Evolutionary conservation across 37 sponge, comb jelly and placozoan species (phyloP), one percentile per base, ranked within the genome.

Genomic region (Lycopodina hypogea): DNA sequence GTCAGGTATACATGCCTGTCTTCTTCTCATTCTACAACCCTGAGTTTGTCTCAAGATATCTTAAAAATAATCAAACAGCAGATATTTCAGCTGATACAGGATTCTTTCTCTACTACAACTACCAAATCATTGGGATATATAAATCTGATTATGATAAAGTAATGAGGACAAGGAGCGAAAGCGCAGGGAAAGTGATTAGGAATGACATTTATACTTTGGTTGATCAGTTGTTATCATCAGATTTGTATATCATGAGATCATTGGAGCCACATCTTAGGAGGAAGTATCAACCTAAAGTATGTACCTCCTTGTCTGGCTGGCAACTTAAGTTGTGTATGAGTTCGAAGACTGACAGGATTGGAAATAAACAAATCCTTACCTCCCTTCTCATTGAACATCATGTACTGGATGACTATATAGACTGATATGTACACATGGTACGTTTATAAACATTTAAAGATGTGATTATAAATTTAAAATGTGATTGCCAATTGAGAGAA

Each of bases 21-120:
- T 51, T 78, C n/a, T 88, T 88, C 42, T 77, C 88, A 9, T 63
- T 88, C 40, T 88, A 81, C 83, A 88, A 78, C 23, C 77, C 77
- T 50, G 88, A 81, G 12, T 56, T 87, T 12, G 55, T 79, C 3
- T n/a, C 15, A 15, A 42, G 72, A 34, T 53, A 73, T 39, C 33
- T 56, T 3, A 56, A 75, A 14, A 33, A 40, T 1, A 52, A 37
- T 0, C 64, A 28, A 17, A n/a, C n/a, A n/a, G 39, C 65, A 2
- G 37, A 39, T 1, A 77, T 81, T 37, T 70, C 82, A 2, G 63
- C 82, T 42, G 71, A 82, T 28, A 71, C 78, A 9, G 88, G 88
- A 29, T 88, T 88, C 55, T 88, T 81, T 57, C 30, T 77, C 0
- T 55, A 67, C 18, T 78, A 88, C 74, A 88, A 82, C 71, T 88